These are phyloP conservation scores for Dolichotis patagonum DNA, from an alignment of 2,113 vertebrate genomes.

Conservation along the genomic window DNA sequence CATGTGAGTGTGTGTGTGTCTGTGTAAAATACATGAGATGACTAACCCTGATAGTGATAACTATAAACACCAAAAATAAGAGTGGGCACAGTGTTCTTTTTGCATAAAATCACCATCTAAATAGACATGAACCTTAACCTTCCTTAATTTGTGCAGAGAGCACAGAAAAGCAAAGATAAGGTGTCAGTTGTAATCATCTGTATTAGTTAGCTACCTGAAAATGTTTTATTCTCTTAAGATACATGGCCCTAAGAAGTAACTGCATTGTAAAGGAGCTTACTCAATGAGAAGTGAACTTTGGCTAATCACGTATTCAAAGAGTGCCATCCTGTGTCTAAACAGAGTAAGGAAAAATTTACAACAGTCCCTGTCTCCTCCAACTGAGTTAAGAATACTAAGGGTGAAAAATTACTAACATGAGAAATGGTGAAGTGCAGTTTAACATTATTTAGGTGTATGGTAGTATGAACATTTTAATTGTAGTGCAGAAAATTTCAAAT, in stretches of 20 bases:
- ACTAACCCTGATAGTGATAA: background rate
- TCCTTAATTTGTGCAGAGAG: background rate
- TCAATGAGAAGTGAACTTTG: background rate
- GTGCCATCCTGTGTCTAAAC: slow-evolving; percentile 87
- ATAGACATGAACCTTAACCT: background rate
- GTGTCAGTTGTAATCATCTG: background rate
- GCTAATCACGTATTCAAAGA: slow-evolving; percentile 82
- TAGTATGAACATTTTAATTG: background rate
- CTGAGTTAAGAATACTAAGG: background rate
- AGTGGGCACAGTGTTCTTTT: background rate
- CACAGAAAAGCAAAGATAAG: slow-evolving; percentile 13
- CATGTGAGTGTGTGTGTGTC: background rate
- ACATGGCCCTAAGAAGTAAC: slow-evolving; percentile 29
- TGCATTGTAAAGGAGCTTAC: background rate
- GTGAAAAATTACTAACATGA: slow-evolving; percentile 22
- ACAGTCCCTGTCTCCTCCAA: slow-evolving; percentile 28
- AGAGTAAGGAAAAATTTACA: slow-evolving; percentile 65
- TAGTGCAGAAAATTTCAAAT: slow-evolving; percentile 26
- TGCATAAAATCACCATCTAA: slow-evolving; percentile 39
- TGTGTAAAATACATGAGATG: background rate
- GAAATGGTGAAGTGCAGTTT: background rate
- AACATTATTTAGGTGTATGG: background rate
- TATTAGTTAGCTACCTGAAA: background rate
- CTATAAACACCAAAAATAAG: slow-evolving; percentile 46
- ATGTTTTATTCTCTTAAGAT: slow-evolving; percentile 30